These are phyloP conservation scores for Synergus itoensis DNA, from an alignment of 2,888 invertebrate genomes.

Conservation along the genomic window DNA sequence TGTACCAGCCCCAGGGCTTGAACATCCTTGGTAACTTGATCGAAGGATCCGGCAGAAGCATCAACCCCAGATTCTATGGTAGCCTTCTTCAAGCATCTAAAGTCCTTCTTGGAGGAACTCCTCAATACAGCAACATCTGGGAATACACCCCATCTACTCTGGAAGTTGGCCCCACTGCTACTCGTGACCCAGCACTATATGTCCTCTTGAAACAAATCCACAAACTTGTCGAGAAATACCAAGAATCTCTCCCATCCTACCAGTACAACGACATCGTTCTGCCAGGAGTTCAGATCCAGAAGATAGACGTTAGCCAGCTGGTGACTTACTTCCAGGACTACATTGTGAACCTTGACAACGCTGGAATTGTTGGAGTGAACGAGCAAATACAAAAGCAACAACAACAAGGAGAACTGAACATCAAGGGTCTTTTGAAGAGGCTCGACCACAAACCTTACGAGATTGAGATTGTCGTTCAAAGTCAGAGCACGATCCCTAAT, in stretches of 20 bases:
- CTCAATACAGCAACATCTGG: conserved; percentile 66
- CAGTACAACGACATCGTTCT: conserved; percentile 81
- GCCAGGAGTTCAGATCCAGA: conserved; percentile 82
- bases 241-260: conserved; percentile 81
- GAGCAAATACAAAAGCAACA: conserved; percentile 50
- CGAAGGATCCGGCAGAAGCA: conserved; percentile 83
- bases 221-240: conserved; percentile 81
- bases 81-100: conserved; percentile 81
- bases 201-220: conserved; percentile 83
- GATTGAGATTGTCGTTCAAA: conserved; percentile 81
- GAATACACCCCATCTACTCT: conserved; percentile 82
- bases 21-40: conserved; percentile 84
- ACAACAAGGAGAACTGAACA: conserved; percentile 75
- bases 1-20: conserved; percentile 82
- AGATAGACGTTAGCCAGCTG: conserved; percentile 83
- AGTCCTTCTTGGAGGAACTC: conserved; percentile 81
- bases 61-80: conserved; percentile 81
- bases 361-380: conserved; percentile 59
- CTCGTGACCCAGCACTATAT: conserved; percentile 86
- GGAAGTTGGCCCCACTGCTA: conserved; percentile 83
- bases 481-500: conserved; percentile 81
- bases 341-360: conserved; percentile 82
- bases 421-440: conserved; percentile 83
- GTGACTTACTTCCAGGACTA: conserved; percentile 85
- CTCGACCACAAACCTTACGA: conserved; percentile 86